Evolutionary conservation across 2,888 invertebrate species (phyloP).

Genomic region (Metalampra italica): DNA sequence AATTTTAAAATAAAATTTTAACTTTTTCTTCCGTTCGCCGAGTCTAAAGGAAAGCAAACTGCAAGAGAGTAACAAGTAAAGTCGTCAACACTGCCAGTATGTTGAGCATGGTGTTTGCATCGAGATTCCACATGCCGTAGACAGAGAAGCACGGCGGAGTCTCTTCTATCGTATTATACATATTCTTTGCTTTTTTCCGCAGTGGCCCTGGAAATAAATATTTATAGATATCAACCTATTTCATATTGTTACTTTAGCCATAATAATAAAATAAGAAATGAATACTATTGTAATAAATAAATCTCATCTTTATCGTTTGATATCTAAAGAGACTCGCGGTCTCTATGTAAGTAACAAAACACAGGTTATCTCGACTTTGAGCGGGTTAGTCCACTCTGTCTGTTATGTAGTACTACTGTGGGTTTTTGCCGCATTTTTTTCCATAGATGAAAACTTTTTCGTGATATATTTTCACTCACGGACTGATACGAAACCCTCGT

Average conservation of each 20-base stretch:
- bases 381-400: too few species aligned
- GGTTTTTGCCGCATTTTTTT: too few species aligned
- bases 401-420: too few species aligned
- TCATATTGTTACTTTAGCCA: neutral
- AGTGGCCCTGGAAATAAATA: constrained; percentile 41
- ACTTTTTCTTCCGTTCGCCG: neutral
- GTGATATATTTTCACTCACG: too few species aligned
- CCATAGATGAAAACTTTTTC: too few species aligned
- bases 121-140: constrained; percentile 36
- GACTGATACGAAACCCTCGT: too few species aligned
- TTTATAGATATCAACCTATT: neutral
- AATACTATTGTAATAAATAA: too few species aligned
- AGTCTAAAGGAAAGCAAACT: constrained; percentile 4
- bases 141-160: constrained; percentile 40
- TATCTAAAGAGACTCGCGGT: too few species aligned
- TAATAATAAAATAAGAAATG: too few species aligned
- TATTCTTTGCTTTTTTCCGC: constrained; percentile 48
- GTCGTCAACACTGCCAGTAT: constrained; percentile 28
- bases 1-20: neutral
- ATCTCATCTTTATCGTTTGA: too few species aligned
- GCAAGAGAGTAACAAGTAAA: constrained; percentile 21
- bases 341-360: too few species aligned
- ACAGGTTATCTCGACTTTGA: too few species aligned
- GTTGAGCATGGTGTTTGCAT: constrained; percentile 25
- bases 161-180: constrained; percentile 49